phyloP scores from a whole-genome alignment of 2,797 vertebrate species.

The Hozukius guyotensis region DNA sequence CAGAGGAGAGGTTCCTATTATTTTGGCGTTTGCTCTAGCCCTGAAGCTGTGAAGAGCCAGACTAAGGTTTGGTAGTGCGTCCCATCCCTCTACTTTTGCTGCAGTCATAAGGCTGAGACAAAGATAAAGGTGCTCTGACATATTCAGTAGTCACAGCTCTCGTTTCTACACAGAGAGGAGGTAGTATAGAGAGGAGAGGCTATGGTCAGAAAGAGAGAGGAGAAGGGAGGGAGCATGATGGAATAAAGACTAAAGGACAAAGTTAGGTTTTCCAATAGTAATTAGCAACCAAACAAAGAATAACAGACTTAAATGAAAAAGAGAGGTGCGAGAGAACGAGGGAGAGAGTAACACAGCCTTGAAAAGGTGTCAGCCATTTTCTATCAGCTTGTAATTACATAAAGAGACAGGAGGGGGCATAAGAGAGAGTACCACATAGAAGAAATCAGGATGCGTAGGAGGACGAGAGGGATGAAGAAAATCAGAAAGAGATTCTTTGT shows the following conservation, averaged over 20 bases:
- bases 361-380: slow-evolving; percentile 54
- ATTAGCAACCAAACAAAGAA: not conserved
- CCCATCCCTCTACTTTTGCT: not conserved
- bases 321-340: not conserved
- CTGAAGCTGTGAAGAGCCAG: not conserved
- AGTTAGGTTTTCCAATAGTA: not conserved
- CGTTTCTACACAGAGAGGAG: not conserved
- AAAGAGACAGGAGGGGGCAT: slow-evolving; percentile 72
- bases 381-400: slow-evolving; percentile 51
- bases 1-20: not conserved
- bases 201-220: not conserved
- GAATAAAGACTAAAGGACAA: not conserved
- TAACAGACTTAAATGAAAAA: not conserved
- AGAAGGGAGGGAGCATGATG: not conserved
- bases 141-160: slow-evolving; percentile 15
- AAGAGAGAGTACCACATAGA: slow-evolving; percentile 34
- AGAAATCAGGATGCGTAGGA: slow-evolving; percentile 55
- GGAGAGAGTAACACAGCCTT: not conserved
- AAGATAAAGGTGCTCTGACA: slow-evolving; percentile 4
- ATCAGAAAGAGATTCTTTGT: slow-evolving; percentile 41
- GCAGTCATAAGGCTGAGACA: slow-evolving; percentile 13
- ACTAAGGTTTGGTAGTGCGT: not conserved
- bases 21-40: not conserved
- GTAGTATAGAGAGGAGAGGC: not conserved
- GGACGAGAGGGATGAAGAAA: slow-evolving; percentile 38